Base-by-base conservation (phyloP, 2,797 vertebrate species). In the Pempheris klunzingeri region DNA sequence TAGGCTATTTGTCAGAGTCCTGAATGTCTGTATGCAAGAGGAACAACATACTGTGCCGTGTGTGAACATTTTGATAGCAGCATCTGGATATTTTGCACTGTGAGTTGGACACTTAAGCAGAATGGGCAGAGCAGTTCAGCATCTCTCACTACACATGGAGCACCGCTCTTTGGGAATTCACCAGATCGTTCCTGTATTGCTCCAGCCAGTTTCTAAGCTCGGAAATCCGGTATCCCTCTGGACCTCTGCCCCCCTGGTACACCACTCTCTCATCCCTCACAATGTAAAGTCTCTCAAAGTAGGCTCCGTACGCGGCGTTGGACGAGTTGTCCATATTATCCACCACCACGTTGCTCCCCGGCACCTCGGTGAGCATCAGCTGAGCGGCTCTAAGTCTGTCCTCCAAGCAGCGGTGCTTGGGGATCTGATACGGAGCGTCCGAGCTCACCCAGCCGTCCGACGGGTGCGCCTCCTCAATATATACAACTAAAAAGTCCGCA, bases 381-480 rank as follows among this genome's bases (percentile, higher is more conserved):
- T 93, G 95, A 0, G 98, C 98, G 0, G 98, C 98, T 64, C 92
- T 91, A 86, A 99, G 95, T 39, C 98, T 88, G 94, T 99, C 98
- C 92, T 98, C 97, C 87, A 99, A 90, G 93, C 97, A 97, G 68
- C 96, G 97, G 94, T 99, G 98, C 88, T 95, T 96, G 26, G 97
- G 97, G 91, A 99, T 99, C 93, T 96, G 95, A 72, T 97, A 97
- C 68, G 97, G 96, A 30, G 98, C 97, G 89, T 99, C 98, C 1
- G 97, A 96, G 95, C 97, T 99, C 93, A 97, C 95, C 98, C 98
- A 99, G 90, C 98, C 98, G 91, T 99, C 98, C 22, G 97, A 97
- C 7, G 98, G 98, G 89, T 99, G 98, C 66, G 98, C 98, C 90
- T 99, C 98, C 90, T 99, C 98, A 78, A 99, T 99, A 88, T 99